Conservation (phyloP, 2,113 vertebrate genomes). For the Bothrops jararaca region DNA sequence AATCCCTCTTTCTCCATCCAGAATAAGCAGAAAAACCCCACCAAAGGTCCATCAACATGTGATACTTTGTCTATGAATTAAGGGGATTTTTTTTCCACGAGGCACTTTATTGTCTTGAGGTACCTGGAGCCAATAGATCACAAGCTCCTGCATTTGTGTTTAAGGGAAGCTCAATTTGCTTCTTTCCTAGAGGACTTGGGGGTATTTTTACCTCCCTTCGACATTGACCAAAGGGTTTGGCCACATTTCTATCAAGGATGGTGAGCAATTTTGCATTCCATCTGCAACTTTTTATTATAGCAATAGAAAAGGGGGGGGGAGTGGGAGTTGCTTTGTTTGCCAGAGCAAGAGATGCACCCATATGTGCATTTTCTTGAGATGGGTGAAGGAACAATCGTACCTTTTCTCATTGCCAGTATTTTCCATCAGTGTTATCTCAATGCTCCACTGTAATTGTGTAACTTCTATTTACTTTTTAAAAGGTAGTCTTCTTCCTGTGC, state of each 20-base stretch:
- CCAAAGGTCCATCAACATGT: neutral
- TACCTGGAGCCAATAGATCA: neutral
- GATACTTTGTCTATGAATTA: neutral
- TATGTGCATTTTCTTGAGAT: constrained; percentile 24
- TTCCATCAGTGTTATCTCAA: constrained; percentile 19
- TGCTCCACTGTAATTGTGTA: constrained; percentile 21
- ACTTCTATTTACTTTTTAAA: constrained; percentile 50
- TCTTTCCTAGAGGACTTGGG: neutral
- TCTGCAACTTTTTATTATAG: neutral
- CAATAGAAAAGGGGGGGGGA: neutral
- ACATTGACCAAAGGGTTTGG: neutral
- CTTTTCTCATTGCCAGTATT: constrained; percentile 31
- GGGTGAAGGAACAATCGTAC: neutral
- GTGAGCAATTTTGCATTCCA: constrained; percentile 11
- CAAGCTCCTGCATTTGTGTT: neutral
- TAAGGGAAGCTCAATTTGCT: neutral
- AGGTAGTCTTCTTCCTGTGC: constrained; percentile 39
- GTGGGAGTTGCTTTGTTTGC: neutral
- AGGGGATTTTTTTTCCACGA: neutral
- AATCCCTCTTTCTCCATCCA: neutral
- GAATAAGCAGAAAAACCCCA: neutral
- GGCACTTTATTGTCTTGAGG: neutral
- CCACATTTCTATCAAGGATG: neutral
- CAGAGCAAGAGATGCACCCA: constrained; percentile 12
- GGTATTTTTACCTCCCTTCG: neutral